Evolutionary conservation across 2,113 vertebrate genomes (phyloP), one percentile per base, ranked within the genome.

Genomic region (Neomonachus schauinslandi): DNA sequence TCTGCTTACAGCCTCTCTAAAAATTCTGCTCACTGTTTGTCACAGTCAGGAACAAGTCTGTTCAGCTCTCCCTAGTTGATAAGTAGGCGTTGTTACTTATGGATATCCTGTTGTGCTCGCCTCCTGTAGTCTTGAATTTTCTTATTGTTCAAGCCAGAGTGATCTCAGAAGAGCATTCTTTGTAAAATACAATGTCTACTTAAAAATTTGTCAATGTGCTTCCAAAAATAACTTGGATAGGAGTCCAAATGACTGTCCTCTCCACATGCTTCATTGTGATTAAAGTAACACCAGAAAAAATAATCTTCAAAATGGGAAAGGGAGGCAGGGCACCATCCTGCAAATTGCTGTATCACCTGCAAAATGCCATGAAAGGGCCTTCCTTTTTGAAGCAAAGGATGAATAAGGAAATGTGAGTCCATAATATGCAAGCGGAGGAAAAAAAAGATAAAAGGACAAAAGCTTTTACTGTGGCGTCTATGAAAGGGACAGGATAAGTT

Each of bases 91-190:
- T 97, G 98, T 86, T 98, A 96, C 98, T 99, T 98, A 98, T 98
- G 98, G 98, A 98, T 98, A 98, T 98, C 99, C 99, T 98, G 98
- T 98, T 99, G 98, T 76, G 98, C 74, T 97, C n/a, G 89, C 94
- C 98, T 98, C 98, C 98, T 0, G 61, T 95, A 97, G 98, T 97
- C 98, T 98, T 97, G 98, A 98, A 98, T 99, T 99, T 99, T 98
- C 98, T 97, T 95, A 98, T 98, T 99, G 98, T 99, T 99, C 98
- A 95, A 98, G 98, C 92, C 96, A 98, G 82, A 98, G 98, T 77
- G 98, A 98, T 98, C 98, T 98, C 97, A 98, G 98, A 98, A 98
- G 97, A 98, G 97, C 8, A 49, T 98, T 98, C 97, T 97, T 98
- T 98, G 92, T 28, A 36, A 98, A 99, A 98, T 97, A 98, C 98